Percentiles rank a stretch among this genome's conserved stretches.
phyloP scores from a whole-genome alignment of 2,113 vertebrate genomes.

The Hystrix cristata region DNA sequence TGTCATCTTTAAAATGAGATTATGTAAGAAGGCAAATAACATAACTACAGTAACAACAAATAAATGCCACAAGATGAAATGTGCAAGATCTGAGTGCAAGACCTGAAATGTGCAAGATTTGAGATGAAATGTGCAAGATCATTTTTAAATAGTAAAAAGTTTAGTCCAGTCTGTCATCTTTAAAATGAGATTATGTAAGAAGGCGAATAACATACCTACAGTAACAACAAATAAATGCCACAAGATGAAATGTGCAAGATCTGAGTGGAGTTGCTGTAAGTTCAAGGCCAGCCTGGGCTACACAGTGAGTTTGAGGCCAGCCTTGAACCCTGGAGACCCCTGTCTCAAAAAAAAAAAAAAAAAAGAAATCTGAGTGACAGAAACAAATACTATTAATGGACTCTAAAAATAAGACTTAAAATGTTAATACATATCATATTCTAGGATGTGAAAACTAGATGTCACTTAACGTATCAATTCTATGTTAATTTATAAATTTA shows the following conservation, averaged over 20 bases:
- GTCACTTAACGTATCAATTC: background rate
- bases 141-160: no score
- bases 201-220: no score
- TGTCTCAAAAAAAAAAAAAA: no score
- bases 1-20: background rate
- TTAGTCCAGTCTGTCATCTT: background rate
- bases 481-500: slow-evolving; percentile 3
- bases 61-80: background rate
- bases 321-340: no score
- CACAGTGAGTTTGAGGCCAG: no score
- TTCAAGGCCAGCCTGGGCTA: no score
- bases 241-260: slow-evolving; percentile 10
- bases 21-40: no score
- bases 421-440: background rate
- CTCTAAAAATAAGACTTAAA: background rate
- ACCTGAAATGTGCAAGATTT: slow-evolving; percentile 15
- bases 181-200: background rate
- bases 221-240: no score
- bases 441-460: background rate
- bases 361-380: background rate
- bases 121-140: slow-evolving; percentile 24
- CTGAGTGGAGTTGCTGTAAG: no score
- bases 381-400: slow-evolving; percentile 27
- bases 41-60: no score
- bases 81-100: background rate